Evolutionary conservation across 2,113 vertebrate species (phyloP), one percentile per base, ranked within the genome.

Genomic region (Scomber japonicus): DNA sequence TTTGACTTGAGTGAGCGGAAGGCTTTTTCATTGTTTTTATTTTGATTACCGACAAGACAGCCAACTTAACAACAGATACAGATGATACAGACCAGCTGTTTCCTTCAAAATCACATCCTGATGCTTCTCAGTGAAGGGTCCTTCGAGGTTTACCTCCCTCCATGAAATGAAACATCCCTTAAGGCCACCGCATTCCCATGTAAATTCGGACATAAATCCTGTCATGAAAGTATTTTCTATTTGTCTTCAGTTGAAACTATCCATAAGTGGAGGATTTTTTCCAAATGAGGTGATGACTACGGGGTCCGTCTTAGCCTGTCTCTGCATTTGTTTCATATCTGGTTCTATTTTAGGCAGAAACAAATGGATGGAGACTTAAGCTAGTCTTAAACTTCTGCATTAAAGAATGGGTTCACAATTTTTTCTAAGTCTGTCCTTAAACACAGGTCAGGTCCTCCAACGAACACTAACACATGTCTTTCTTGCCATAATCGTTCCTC

Each of bases 81-180:
- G 74, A 55, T 74, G 86, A 91, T 71, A 45, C 46, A 84, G 21
- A 71, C 54, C 89, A 88, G 87, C 90, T 86, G 86, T 64, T 87
- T 84, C 53, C 46, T 35, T 53, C 21, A 45, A 67, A 74, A 84
- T 45, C 71, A 35, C 49, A 81, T 76, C 60, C 66, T 74, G 72
- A 57, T 16, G 53, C 62, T 53, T 85, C 62, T 75, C n/a, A 67
- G 53, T 27, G 2, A 56, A 14, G n/a, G 11, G 27, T 45, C 61
- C 44, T 50, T 59, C 14, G 49, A 77, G 76, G 53, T 66, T 19
- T 59, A 75, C 56, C 49, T 27, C 40, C 44, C 44, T 61, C 65
- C 71, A 40, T 68, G 21, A 76, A 89, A 83, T 74, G n/a, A 83
- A 61, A 67, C 14, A 11, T 59, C 56, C 57, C 73, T 62, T 59